phyloP scores from a whole-genome alignment of 2,113 vertebrate genomes.

The Gymnobelideus leadbeateri region DNA sequence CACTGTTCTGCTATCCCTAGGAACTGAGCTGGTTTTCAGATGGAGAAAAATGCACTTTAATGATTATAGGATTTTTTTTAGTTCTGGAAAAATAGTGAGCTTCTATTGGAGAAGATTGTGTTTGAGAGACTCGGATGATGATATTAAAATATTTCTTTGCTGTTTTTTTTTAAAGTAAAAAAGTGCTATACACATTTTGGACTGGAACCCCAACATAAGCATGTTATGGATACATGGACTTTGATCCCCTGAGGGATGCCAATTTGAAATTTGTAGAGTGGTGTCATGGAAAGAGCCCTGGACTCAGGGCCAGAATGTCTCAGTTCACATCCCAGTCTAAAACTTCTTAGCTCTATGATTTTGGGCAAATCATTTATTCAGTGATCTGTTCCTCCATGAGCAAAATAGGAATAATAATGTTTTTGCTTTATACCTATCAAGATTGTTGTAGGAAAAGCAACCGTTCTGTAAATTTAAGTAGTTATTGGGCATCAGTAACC shows the following conservation, averaged over 20 bases:
- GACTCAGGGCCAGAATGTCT: constrained; percentile 24
- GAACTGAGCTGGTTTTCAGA: constrained; percentile 60
- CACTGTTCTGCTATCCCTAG: constrained; percentile 29
- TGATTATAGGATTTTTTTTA: constrained; percentile 28
- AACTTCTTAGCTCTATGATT: neutral
- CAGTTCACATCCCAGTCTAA: neutral
- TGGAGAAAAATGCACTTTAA: constrained; percentile 17
- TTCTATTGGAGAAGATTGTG: constrained; percentile 35
- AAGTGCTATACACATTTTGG: neutral
- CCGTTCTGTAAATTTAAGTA: neutral
- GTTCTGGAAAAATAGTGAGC: constrained; percentile 11
- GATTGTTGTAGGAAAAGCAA: neutral
- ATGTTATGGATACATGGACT: neutral
- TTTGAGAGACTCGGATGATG: neutral
- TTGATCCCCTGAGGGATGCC: neutral
- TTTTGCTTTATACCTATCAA: neutral
- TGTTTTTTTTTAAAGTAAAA: neutral
- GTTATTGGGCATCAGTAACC: neutral
- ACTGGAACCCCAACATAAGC: neutral
- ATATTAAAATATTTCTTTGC: neutral
- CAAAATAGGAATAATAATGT: neutral
- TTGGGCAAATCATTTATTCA: neutral
- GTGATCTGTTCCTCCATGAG: neutral
- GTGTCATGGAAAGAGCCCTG: neutral
- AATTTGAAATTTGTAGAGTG: neutral